Conservation (phyloP, 2,797 vertebrate genomes). For the Chromis chromis region DNA sequence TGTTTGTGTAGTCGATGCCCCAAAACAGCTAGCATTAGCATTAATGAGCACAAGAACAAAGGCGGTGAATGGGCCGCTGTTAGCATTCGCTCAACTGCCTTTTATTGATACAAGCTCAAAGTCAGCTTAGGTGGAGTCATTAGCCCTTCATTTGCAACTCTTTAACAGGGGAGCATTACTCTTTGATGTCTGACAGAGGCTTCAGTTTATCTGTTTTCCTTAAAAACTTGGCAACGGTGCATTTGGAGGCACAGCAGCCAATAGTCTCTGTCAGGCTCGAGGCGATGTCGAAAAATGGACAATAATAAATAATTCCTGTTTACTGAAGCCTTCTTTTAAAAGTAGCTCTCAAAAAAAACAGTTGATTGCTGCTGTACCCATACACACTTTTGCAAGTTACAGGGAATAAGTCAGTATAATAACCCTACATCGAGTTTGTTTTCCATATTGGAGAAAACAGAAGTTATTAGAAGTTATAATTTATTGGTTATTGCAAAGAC, state of each 20-base stretch:
- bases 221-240: no score
- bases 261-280: background rate
- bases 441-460: no score
- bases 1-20: conserved; percentile 57
- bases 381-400: no score
- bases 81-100: conserved; percentile 45
- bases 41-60: conserved; percentile 67
- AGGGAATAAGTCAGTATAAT: no score
- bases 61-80: conserved; percentile 53
- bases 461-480: background rate
- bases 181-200: conserved; percentile 19
- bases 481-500: background rate
- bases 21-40: conserved; percentile 64
- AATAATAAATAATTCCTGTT: background rate
- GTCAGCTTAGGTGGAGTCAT: conserved; percentile 48
- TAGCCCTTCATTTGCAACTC: conserved; percentile 56
- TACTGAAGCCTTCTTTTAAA: background rate
- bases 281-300: background rate
- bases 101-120: conserved; percentile 45
- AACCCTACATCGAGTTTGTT: no score
- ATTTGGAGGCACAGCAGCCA: background rate
- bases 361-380: background rate
- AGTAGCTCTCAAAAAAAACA: background rate
- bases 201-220: background rate
- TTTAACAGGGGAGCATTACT: conserved; percentile 14